phyloP scores from a whole-genome alignment of 2,888 invertebrate genomes.

The Callyntrura sp. region DNA sequence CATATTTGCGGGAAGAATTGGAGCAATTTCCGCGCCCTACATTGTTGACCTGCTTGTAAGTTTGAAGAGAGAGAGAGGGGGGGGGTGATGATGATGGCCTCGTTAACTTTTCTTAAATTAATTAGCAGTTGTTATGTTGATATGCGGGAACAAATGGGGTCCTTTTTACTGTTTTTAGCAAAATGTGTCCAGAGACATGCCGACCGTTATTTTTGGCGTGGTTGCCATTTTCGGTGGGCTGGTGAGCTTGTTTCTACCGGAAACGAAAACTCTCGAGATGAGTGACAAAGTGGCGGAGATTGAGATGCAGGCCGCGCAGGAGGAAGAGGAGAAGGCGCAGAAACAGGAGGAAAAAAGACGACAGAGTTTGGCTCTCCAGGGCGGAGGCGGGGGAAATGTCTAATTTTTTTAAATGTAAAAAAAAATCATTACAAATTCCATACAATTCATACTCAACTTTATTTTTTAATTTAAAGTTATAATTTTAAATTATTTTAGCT shows the following conservation, averaged over 20 bases:
- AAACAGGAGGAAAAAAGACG: constrained; percentile 42
- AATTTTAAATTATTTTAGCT: no score
- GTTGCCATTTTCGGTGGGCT: constrained; percentile 73
- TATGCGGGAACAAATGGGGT: neutral
- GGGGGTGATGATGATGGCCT: no score
- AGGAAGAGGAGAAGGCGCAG: constrained; percentile 54
- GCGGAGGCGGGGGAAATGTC: neutral
- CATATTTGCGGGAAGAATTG: constrained; percentile 81
- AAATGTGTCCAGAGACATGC: constrained; percentile 79
- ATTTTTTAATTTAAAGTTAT: no score
- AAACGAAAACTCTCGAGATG: constrained; percentile 82
- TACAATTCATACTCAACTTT: no score
- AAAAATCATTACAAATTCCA: no score
- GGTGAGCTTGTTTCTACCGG: constrained; percentile 79
- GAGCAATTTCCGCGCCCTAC: constrained; percentile 82
- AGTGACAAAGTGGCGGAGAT: constrained; percentile 78
- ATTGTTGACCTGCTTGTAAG: constrained; percentile 81
- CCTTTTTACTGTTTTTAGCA: constrained; percentile 63
- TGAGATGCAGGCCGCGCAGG: constrained; percentile 70
- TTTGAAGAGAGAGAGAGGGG: no score
- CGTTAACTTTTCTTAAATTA: neutral
- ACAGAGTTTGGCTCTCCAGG: constrained; percentile 16
- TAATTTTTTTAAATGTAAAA: neutral
- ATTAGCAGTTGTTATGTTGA: neutral
- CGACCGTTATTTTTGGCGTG: constrained; percentile 81